These are phyloP conservation scores for Chironomus tentans DNA, from an alignment of 2,888 invertebrate genomes.

Conservation along the genomic window DNA sequence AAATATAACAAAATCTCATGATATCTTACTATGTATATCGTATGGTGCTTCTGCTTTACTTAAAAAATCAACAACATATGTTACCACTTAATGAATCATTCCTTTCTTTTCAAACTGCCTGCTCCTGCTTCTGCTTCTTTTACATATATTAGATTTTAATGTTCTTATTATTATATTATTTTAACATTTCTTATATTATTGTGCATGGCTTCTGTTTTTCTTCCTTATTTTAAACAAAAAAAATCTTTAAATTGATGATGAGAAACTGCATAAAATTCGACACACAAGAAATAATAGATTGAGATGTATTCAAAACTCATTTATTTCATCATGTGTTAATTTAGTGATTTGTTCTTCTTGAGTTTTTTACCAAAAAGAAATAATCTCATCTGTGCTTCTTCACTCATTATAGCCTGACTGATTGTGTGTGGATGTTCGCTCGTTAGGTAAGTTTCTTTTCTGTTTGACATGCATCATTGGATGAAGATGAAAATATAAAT, in stretches of 20 bases:
- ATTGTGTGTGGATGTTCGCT: not conserved
- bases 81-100: conserved; percentile 21
- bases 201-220: no score
- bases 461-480: conserved; percentile 21
- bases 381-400: not conserved
- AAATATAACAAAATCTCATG: no score
- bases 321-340: conserved; percentile 23
- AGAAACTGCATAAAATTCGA: not conserved
- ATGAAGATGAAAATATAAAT: not conserved
- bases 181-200: no score
- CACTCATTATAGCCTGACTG: no score
- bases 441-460: not conserved
- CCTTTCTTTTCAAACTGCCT: not conserved
- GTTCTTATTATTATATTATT: no score
- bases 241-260: not conserved
- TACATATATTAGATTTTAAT: no score
- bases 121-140: no score
- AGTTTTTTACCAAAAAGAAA: not conserved
- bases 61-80: conserved; percentile 23
- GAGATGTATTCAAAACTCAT: conserved; percentile 5
- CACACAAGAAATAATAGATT: not conserved
- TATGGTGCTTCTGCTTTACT: conserved; percentile 9
- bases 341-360: conserved; percentile 15
- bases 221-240: not conserved
- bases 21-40: not conserved